Evolutionary conservation across 2,113 vertebrate genomes (phyloP).

Genomic region (Aramus guarauna): DNA sequence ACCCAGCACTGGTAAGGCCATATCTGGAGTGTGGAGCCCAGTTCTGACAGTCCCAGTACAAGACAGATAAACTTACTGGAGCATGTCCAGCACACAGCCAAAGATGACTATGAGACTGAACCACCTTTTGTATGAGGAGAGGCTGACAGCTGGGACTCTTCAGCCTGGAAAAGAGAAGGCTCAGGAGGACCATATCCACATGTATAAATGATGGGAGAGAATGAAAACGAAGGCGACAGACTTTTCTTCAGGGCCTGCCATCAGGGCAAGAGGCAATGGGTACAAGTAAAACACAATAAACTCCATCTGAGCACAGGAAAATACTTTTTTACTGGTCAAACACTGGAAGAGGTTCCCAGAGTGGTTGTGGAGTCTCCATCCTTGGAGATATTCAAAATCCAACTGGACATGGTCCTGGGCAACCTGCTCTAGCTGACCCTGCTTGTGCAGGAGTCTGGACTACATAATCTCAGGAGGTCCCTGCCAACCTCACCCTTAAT

Average conservation of each 20-base stretch:
- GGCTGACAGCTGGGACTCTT: neutral
- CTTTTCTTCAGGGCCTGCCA: neutral
- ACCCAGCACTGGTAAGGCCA: neutral
- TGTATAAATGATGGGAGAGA: neutral
- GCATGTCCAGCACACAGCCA: neutral
- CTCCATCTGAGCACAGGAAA: neutral
- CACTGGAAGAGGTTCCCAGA: neutral
- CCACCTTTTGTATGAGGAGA: neutral
- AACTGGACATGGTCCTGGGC: too few relatives aligned
- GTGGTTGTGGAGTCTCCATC: too few relatives aligned
- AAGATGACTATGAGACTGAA: neutral
- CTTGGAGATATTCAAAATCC: too few relatives aligned
- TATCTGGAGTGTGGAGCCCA: fast-evolving
- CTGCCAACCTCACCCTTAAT: neutral
- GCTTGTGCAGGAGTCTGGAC: neutral
- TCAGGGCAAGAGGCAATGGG: neutral
- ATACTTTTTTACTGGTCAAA: neutral
- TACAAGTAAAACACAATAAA: neutral
- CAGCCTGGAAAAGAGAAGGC: neutral
- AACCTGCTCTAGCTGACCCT: neutral
- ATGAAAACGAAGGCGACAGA: neutral
- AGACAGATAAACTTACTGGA: neutral
- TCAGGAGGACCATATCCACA: neutral
- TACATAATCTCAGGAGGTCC: neutral
- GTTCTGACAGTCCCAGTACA: neutral